Percentiles rank a stretch among this genome's conserved stretches.
These are phyloP conservation scores for Telenomus remus DNA, from an alignment of 1,140 invertebrate species.

Conservation along the genomic window DNA sequence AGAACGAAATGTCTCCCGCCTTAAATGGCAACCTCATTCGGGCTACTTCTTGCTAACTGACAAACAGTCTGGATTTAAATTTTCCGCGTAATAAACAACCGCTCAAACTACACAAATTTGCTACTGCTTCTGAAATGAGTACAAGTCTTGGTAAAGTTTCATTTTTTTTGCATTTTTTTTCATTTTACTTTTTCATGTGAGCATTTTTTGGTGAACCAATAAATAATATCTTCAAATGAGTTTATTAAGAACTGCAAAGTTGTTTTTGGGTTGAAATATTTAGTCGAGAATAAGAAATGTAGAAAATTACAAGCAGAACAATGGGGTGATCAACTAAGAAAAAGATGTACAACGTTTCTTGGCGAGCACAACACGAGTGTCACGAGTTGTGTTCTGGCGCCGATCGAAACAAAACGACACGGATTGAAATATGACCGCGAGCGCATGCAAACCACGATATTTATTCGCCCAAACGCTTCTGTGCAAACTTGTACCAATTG, in stretches of 20 bases:
- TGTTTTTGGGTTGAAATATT: too few species aligned
- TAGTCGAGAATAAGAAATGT: too few species aligned
- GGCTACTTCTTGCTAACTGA: slow-evolving; percentile 20
- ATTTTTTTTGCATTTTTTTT: too few species aligned
- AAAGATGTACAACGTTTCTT: slow-evolving; percentile 58
- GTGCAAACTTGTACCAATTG: too few species aligned
- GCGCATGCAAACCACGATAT: not conserved
- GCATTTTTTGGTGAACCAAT: too few species aligned
- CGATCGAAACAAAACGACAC: slow-evolving; percentile 63
- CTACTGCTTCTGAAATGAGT: too few species aligned
- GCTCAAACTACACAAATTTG: slow-evolving; percentile 38
- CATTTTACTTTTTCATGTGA: too few species aligned
- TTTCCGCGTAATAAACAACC: slow-evolving; percentile 44
- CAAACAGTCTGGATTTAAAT: slow-evolving; percentile 49
- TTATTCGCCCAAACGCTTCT: too few species aligned
- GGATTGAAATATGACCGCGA: slow-evolving; percentile 72
- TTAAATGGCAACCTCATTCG: slow-evolving; percentile 71
- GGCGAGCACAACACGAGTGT: slow-evolving; percentile 66
- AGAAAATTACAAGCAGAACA: slow-evolving; percentile 69
- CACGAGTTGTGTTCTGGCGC: slow-evolving; percentile 72
- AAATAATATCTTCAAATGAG: too few species aligned
- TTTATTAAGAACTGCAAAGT: too few species aligned
- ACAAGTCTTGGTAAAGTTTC: too few species aligned
- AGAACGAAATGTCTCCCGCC: slow-evolving; percentile 73
- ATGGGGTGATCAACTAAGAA: slow-evolving; percentile 60